Evolutionary conservation across 2,113 vertebrate genomes (phyloP).

Genomic region (Poicephalus meyeri): DNA sequence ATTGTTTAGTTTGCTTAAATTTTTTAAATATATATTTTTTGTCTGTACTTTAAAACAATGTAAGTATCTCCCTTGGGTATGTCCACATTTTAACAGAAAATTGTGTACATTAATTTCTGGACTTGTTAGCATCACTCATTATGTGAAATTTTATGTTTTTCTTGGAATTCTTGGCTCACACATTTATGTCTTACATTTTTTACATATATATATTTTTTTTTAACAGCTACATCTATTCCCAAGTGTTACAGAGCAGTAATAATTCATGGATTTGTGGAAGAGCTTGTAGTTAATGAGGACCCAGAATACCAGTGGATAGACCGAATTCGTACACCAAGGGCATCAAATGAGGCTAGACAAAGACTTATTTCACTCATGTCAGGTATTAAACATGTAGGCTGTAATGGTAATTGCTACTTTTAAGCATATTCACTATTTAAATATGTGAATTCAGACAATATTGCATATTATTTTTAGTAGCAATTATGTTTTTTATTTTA

Average conservation of each 20-base stretch:
- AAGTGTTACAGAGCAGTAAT: conserved; percentile 89
- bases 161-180: not conserved
- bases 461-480: not conserved
- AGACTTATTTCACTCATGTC: conserved; percentile 98
- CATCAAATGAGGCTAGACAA: conserved; percentile 96
- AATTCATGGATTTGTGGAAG: conserved; percentile 98
- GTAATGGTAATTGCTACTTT: not conserved
- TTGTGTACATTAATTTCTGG: not conserved
- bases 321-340: conserved; percentile 93
- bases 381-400: conserved; percentile 72
- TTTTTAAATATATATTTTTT: not conserved
- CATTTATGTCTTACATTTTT: not conserved
- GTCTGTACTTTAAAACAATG: not conserved
- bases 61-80: not conserved
- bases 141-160: not conserved
- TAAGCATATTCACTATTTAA: not conserved
- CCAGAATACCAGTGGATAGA: conserved; percentile 99
- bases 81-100: not conserved
- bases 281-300: conserved; percentile 98
- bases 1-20: not conserved
- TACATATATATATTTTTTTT: not conserved
- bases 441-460: not conserved
- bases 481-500: not conserved
- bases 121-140: accelerated
- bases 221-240: conserved; percentile 90